Percentiles rank a stretch among this genome's conserved stretches.
Conservation (phyloP, 2,888 invertebrate genomes). For the Coelopa pilipes region DNA sequence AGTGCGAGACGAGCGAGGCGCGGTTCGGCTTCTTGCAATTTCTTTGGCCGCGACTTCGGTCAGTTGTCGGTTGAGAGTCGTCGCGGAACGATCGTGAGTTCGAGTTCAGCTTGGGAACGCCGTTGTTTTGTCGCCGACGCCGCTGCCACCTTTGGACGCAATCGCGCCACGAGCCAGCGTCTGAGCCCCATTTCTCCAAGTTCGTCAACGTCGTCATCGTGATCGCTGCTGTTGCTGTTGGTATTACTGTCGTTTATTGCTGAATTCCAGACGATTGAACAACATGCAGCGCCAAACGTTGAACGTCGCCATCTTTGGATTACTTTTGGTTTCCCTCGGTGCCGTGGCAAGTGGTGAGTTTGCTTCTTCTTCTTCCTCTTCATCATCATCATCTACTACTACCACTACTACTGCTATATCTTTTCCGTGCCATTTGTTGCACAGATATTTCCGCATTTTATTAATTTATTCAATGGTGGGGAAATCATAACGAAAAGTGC, state of each 20-base stretch:
- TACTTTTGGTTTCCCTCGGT: slow-evolving; percentile 48
- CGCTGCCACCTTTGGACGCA: too few relatives aligned
- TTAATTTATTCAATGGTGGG: too few relatives aligned
- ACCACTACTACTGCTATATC: background rate
- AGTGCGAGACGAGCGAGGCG: background rate
- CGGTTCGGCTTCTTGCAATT: slow-evolving; percentile 59
- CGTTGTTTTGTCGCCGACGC: too few relatives aligned
- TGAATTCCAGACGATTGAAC: slow-evolving; percentile 9
- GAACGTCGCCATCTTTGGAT: slow-evolving; percentile 29
- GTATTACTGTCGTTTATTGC: background rate
- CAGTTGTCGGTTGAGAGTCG: slow-evolving; percentile 62
- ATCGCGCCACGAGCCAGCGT: too few relatives aligned
- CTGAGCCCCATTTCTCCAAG: too few relatives aligned
- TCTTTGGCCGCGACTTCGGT: slow-evolving; percentile 50
- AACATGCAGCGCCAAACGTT: slow-evolving; percentile 12
- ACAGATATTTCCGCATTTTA: slow-evolving; percentile 33
- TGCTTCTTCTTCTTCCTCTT: background rate
- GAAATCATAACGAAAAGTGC: background rate
- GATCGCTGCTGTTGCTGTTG: slow-evolving; percentile 1
- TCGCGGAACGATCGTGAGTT: slow-evolving; percentile 53
- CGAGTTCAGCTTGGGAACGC: too few relatives aligned
- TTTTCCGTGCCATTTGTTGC: background rate
- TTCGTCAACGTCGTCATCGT: background rate
- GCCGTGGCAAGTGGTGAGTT: slow-evolving; percentile 39
- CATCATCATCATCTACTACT: too few relatives aligned